Evolutionary conservation across 2,888 invertebrate genomes (phyloP).

Genomic region (Eudemis profundana): DNA sequence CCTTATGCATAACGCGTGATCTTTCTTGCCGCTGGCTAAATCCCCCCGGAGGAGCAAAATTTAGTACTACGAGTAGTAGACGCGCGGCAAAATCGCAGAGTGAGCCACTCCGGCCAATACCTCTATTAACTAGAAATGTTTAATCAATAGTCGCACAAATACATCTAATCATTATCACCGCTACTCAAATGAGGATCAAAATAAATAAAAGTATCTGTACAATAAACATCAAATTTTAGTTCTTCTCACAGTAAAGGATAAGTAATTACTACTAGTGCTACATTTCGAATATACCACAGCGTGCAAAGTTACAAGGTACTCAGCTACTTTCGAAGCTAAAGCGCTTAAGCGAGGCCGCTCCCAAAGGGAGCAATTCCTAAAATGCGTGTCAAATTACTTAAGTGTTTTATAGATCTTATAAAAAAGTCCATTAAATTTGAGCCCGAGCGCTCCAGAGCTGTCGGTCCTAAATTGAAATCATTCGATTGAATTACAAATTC

Average conservation of each 20-base stretch:
- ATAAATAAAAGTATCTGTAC: too few species aligned
- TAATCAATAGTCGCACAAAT: too few species aligned
- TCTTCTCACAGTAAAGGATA: background rate
- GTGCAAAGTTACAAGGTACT: background rate
- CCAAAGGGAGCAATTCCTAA: constrained; percentile 28
- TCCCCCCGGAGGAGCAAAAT: too few species aligned
- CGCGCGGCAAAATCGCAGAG: too few species aligned
- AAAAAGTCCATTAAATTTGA: constrained; percentile 41
- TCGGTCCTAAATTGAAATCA: constrained; percentile 34
- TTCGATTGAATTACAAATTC: constrained; percentile 40
- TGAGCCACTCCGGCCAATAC: too few species aligned
- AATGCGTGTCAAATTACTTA: constrained; percentile 41
- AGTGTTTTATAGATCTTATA: constrained; percentile 42
- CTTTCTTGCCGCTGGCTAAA: too few species aligned
- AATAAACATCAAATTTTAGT: background rate
- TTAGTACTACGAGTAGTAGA: too few species aligned
- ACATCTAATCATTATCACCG: too few species aligned
- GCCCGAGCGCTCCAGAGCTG: constrained; percentile 27
- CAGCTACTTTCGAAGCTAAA: background rate
- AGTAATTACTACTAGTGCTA: too few species aligned
- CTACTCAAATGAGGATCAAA: too few species aligned
- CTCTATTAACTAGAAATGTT: too few species aligned
- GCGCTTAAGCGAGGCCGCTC: background rate
- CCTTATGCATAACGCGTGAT: too few species aligned
- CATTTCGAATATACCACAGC: background rate